These are phyloP conservation scores for Drosophila demipolita DNA, from an alignment of 2,888 invertebrate species.

Conservation along the genomic window DNA sequence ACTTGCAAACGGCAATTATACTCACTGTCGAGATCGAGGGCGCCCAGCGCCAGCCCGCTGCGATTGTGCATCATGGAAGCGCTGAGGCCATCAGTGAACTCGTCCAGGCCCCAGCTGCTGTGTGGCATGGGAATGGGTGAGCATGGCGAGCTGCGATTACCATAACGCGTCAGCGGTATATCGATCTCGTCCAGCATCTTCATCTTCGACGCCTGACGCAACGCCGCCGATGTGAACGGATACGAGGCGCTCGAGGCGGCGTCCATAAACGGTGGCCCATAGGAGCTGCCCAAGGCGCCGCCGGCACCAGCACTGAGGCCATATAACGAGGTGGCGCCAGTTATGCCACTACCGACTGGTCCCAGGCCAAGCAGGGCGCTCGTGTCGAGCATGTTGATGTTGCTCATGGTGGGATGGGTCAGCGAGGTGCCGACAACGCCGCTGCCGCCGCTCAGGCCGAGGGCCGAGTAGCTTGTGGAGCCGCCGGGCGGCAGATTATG, in stretches of 20 bases:
- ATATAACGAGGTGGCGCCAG: slow-evolving; percentile 79
- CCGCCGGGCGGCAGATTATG: slow-evolving; percentile 85
- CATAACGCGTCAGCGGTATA: slow-evolving; percentile 87
- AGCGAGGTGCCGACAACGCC: slow-evolving; percentile 81
- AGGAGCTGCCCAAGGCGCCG: slow-evolving; percentile 82
- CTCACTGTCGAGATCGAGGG: slow-evolving; percentile 84
- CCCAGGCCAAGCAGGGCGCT: slow-evolving; percentile 75
- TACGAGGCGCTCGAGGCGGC: slow-evolving; percentile 85
- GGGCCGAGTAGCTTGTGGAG: slow-evolving; percentile 84
- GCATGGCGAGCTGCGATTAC: slow-evolving; percentile 88
- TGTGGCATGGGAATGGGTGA: slow-evolving; percentile 88
- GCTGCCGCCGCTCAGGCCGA: slow-evolving; percentile 83
- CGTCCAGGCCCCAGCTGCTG: slow-evolving; percentile 88
- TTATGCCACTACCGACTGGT: slow-evolving; percentile 70
- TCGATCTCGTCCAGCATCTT: slow-evolving; percentile 91
- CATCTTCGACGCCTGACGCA: slow-evolving; percentile 88
- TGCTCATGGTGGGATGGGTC: slow-evolving; percentile 83
- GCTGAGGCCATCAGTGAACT: slow-evolving; percentile 88
- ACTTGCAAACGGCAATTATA: background rate
- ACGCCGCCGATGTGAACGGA: slow-evolving; percentile 88
- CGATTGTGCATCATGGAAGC: slow-evolving; percentile 87
- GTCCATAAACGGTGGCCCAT: slow-evolving; percentile 82
- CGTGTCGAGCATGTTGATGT: slow-evolving; percentile 81
- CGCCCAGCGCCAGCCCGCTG: slow-evolving; percentile 86
- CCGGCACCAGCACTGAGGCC: slow-evolving; percentile 76